Conservation (phyloP, 1,140 invertebrate genomes). For the Drosophila quadrilineata region DNA sequence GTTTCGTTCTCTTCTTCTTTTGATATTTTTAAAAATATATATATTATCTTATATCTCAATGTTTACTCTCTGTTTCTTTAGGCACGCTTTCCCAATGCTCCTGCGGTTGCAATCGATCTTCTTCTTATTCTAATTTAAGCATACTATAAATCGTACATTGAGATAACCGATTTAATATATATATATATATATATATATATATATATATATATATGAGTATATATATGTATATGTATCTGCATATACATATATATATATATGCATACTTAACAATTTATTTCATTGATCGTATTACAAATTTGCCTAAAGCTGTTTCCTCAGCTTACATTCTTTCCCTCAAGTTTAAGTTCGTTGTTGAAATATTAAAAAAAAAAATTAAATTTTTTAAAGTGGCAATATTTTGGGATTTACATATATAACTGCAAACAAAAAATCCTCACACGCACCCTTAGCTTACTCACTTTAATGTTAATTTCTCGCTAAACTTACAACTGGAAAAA, state of each 20-base stretch:
- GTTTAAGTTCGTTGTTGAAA: not conserved
- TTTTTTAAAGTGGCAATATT: too few species aligned
- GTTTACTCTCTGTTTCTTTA: not conserved
- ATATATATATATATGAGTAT: not conserved
- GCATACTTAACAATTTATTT: conserved; percentile 3
- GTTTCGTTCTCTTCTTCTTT: not conserved
- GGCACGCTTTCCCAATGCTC: conserved; percentile 6
- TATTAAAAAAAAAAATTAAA: not conserved
- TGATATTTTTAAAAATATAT: conserved; percentile 10
- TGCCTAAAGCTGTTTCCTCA: conserved; percentile 9
- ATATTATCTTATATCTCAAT: not conserved
- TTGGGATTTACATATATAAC: too few species aligned
- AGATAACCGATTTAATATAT: not conserved
- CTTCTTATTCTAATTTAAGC: conserved; percentile 1
- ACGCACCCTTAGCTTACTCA: not conserved
- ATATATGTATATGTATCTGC: not conserved
- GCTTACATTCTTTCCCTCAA: conserved; percentile 2
- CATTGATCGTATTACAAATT: conserved; percentile 9
- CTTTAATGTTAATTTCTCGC: not conserved
- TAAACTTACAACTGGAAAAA: conserved; percentile 12
- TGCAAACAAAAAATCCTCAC: not conserved
- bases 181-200: not conserved
- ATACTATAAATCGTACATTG: conserved; percentile 8
- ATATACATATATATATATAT: not conserved
- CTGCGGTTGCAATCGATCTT: not conserved